phyloP scores from a whole-genome alignment of 2,888 invertebrate species.

The Lasioglossum oenotherae region DNA sequence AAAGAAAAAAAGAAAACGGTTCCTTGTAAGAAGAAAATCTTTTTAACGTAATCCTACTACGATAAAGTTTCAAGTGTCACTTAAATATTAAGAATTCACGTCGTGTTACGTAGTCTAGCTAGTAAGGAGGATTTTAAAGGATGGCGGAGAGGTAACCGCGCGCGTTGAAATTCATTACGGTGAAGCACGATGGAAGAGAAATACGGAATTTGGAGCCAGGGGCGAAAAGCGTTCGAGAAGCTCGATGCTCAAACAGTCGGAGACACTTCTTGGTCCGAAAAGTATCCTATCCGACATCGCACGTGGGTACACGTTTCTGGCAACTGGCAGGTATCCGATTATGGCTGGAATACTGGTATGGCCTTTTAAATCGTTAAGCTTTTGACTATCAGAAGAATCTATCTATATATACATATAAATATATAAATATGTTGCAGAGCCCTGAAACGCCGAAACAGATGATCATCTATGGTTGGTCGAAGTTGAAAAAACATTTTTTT shows the following conservation, averaged over 20 bases:
- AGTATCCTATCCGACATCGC: neutral
- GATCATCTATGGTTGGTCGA: neutral
- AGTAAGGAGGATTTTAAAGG: neutral
- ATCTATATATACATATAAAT: constrained; percentile 1
- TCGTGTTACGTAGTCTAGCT: constrained; percentile 19
- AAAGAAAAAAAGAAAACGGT: neutral
- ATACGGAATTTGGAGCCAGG: neutral
- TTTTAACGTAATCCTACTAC: constrained; percentile 11
- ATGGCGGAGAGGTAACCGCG: neutral
- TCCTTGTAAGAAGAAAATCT: neutral
- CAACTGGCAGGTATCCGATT: neutral
- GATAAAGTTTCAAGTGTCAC: constrained; percentile 18
- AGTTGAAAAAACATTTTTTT: too few relatives aligned
- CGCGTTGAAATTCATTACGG: neutral
- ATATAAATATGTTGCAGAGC: neutral
- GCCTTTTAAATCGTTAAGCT: constrained; percentile 52
- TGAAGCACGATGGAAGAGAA: neutral
- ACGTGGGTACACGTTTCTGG: neutral
- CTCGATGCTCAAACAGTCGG: neutral
- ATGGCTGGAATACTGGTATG: constrained; percentile 24
- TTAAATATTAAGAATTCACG: constrained; percentile 8
- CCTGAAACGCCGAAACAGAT: neutral
- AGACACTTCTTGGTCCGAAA: neutral
- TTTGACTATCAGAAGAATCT: constrained; percentile 34
- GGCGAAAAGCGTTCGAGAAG: neutral